phyloP scores from a whole-genome alignment of 2,113 vertebrate species.

The Gadus macrocephalus region DNA sequence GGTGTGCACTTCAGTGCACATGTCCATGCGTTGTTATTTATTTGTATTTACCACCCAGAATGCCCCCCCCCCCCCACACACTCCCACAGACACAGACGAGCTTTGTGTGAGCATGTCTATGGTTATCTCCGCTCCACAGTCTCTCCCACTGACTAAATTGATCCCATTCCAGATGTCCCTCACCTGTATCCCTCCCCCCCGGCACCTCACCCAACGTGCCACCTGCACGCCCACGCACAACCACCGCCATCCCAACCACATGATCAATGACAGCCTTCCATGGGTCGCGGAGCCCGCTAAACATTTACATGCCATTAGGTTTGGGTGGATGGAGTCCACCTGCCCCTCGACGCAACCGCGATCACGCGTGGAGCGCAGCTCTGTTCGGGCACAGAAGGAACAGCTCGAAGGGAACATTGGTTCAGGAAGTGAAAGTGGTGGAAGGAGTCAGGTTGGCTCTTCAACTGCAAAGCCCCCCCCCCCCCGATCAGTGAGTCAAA shows the following conservation, averaged over 20 bases:
- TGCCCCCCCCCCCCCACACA: background rate
- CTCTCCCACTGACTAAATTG: conserved; percentile 29
- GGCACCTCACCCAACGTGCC: conserved; percentile 44
- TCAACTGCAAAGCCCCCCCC: no score
- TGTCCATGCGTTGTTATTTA: background rate
- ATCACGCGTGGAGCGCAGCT: no score
- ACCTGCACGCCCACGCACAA: conserved; percentile 49
- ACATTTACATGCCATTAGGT: conserved; percentile 66
- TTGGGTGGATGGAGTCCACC: conserved; percentile 61
- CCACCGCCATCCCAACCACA: conserved; percentile 45
- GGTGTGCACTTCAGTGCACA: conserved; percentile 12
- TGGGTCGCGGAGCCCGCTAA: conserved; percentile 34
- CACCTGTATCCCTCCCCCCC: conserved; percentile 5
- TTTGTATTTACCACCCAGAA: background rate
- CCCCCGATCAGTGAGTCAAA: no score
- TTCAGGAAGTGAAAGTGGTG: no score
- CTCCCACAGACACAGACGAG: conserved; percentile 15
- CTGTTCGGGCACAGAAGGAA: no score
- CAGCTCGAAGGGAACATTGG: no score
- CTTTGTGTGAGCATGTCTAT: conserved; percentile 17
- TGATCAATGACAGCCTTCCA: conserved; percentile 42
- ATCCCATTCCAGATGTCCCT: conserved; percentile 44
- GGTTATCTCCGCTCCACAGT: conserved; percentile 29
- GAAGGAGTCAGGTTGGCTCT: no score
- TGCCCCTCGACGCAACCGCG: conserved; percentile 41